Evolutionary conservation across 2,113 vertebrate species (phyloP), one percentile per base, ranked within the genome.

Genomic region (Neoarius graeffei): DNA sequence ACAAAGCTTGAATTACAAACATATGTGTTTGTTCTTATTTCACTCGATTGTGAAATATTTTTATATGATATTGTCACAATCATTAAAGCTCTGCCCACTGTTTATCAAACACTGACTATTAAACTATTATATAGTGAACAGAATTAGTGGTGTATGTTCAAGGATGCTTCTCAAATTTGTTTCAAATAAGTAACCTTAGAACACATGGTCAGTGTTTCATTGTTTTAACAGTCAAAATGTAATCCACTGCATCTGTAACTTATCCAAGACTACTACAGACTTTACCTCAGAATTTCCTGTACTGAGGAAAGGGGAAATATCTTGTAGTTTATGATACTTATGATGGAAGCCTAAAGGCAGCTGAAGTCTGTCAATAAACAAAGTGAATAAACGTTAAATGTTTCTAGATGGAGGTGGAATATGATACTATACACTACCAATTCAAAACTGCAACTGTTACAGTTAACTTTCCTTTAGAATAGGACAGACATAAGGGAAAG

Each of bases 1-100:
- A 62, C 80, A 82, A 62, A 42, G 30, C 57, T 42, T 25, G 30
- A 62, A 82, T 62, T 62, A 25, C 80, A 82, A 82, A 60, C 80
- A 80, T 30, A 30, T 82, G n/a, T 79, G 79, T 10, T 59, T 14
- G 30, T 10, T 59, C 5, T 35, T 35, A 81, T 35, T 62, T 48
- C 27, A 42, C 57, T 48, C 35, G 62, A 42, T 42, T 42, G 3
- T 42, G 42, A 4, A 42, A 42, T 42, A 42, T 42, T 42, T 42
- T 42, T 42, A 42, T 42, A 42, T 3, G 42, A 42, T 42, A 42
- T 42, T 42, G 42, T 42, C 42, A 42, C 42, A 42, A 42, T 42
- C 42, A 42, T 42, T 7, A 25, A 52, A 20, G 3, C 7, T 56
- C 13, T n/a, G 23, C 15, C 15, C 1, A 79, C 76, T 80, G 52